Evolutionary conservation across 2,888 invertebrate genomes (phyloP), one percentile per base, ranked within the genome.

Genomic region (Sclerodermus sp.): DNA sequence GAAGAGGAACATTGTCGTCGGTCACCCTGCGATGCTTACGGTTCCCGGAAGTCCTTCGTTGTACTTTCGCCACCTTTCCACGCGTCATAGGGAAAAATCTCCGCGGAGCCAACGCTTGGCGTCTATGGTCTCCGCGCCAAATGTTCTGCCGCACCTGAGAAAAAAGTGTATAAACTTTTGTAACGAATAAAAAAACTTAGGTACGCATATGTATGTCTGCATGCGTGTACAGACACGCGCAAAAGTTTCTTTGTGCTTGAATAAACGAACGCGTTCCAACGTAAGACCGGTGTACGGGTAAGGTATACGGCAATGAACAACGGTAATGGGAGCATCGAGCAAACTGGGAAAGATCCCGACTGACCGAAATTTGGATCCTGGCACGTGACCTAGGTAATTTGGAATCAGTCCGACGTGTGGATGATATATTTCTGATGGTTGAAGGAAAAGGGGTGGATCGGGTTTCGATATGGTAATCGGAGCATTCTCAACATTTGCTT

Each of bases 381-480:
- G 91, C 45, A 91, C 87, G 68, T 91, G 90, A 0, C 90, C 91
- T 1, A 85, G 83, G 76, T 91, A 91, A 76, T 85, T 88, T 1
- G 91, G 90, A 60, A 89, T 73, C 81, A 90, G 84, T 4, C 90
- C 89, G 32, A 87, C 82, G 62, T 88, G 86, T 54, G 85, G 85
- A 70, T 87, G 88, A 70, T 91, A 91, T 55, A 91, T 84, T 70
- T 87, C 84, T 10, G 85, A 73, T 1, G 81, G 79, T 58, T 80
- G 79, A 40, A 81, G 79, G n/a, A 79, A 57, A 14, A 80, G 66
- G 0, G 82, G 82, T n/a, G 81, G 82, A 69, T 82, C 82, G 1
- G 80, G 80, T 40, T 78, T 70, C 59, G 82, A 79, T 53, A 86
- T 81, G 56, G 83, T 83, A 8, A 85, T 85, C 4, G 89, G 88